A percentile compares a stretch with the other conserved stretches of the same genome.
Conservation (phyloP, 2,888 invertebrate genomes). For the Acrobasis suavella region DNA sequence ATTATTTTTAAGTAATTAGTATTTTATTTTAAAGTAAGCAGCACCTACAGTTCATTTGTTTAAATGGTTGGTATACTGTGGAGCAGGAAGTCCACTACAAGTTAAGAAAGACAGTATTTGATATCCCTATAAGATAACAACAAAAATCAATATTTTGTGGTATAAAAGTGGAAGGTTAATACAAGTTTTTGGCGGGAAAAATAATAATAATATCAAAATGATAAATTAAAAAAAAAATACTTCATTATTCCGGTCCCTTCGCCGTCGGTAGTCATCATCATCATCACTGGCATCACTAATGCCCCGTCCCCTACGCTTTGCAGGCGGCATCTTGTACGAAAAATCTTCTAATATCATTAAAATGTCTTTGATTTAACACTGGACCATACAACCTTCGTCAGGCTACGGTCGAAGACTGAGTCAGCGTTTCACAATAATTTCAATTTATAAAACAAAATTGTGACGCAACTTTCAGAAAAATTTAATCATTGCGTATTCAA, state of each 20-base stretch:
- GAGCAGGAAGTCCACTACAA: no score
- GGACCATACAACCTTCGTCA: conserved; percentile 23
- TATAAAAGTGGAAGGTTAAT: background rate
- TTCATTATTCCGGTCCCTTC: conserved; percentile 90
- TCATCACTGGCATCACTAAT: conserved; percentile 86
- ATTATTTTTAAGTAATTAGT: background rate
- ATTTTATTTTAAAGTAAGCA: no score
- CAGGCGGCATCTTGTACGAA: conserved; percentile 65
- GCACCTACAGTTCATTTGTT: no score
- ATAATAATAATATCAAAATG: background rate
- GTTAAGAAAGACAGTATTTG: no score
- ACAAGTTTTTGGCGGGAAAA: conserved; percentile 12
- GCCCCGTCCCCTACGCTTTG: conserved; percentile 63
- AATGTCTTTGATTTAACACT: conserved; percentile 34
- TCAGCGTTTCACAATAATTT: conserved; percentile 22
- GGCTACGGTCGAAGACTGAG: conserved; percentile 12
- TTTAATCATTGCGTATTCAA: conserved; percentile 9
- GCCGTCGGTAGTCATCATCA: conserved; percentile 87
- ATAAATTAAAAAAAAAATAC: conserved; percentile 55
- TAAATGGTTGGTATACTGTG: no score
- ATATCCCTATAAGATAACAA: no score
- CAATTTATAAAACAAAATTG: conserved; percentile 25
- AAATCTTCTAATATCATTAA: conserved; percentile 71
- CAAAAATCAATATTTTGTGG: no score
- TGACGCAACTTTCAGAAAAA: conserved; percentile 40